phyloP scores from a whole-genome alignment of 2,113 vertebrate genomes.

The Corydoras sp. region DNA sequence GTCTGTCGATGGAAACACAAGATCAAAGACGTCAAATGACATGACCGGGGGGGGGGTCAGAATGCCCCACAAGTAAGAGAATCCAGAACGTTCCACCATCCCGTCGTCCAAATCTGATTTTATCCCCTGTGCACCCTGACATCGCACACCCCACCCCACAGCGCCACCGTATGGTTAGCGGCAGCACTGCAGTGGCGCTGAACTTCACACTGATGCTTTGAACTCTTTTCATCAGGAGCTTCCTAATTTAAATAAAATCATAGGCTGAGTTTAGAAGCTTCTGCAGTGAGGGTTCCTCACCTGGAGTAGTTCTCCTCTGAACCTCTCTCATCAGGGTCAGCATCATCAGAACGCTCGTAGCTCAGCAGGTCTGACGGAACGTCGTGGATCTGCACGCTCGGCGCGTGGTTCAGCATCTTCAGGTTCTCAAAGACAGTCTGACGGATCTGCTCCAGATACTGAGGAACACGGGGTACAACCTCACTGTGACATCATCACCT shows the following conservation, averaged over 20 bases:
- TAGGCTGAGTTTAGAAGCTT: too few species aligned
- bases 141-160: too few species aligned
- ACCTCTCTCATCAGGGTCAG: slow-evolving; percentile 87
- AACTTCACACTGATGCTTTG: too few species aligned
- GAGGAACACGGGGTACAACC: neutral
- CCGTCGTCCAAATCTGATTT: too few species aligned
- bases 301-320: slow-evolving; percentile 90
- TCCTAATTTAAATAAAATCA: too few species aligned
- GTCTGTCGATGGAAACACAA: slow-evolving; percentile 60
- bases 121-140: too few species aligned
- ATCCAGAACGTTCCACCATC: too few species aligned
- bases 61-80: too few species aligned
- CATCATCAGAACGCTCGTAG: slow-evolving; percentile 89
- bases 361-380: slow-evolving; percentile 90
- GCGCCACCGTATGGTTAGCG: too few species aligned
- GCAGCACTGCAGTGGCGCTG: too few species aligned
- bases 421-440: slow-evolving; percentile 96
- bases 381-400: slow-evolving; percentile 97
- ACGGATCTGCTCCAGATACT: slow-evolving; percentile 98
- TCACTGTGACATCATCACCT: neutral
- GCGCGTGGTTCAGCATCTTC: slow-evolving; percentile 98
- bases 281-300: slow-evolving; percentile 43
- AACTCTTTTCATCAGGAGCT: too few species aligned
- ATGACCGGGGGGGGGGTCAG: too few species aligned
- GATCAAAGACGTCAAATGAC: neutral